A percentile compares a stretch with the other conserved stretches of the same genome.
These are phyloP conservation scores for Adelosebastes latens DNA, from an alignment of 2,797 vertebrate species.

Conservation along the genomic window DNA sequence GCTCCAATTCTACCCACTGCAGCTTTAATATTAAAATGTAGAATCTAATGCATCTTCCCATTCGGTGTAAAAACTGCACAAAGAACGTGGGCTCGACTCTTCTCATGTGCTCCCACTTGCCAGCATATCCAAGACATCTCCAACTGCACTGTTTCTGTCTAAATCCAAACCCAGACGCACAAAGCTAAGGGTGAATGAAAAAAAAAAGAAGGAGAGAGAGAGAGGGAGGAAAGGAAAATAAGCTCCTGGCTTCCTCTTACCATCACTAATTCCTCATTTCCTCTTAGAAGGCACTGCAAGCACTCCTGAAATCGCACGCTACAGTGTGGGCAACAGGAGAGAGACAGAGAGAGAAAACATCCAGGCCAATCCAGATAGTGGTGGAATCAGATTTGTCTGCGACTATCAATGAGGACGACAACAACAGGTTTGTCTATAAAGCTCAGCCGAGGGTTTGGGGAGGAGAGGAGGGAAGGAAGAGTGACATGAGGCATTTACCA, in stretches of 20 bases:
- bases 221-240: constrained; percentile 72
- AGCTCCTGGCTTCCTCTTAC: constrained; percentile 83
- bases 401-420: constrained; percentile 66
- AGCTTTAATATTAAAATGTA: constrained; percentile 29
- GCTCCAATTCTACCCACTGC: too few species aligned
- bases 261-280: constrained; percentile 86
- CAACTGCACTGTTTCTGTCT: constrained; percentile 62
- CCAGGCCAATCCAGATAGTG: constrained; percentile 73
- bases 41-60: constrained; percentile 31
- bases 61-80: constrained; percentile 45
- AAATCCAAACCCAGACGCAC: constrained; percentile 72
- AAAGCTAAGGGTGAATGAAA: constrained; percentile 70
- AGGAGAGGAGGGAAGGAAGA: constrained; percentile 65
- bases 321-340: constrained; percentile 76
- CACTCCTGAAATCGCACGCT: constrained; percentile 73
- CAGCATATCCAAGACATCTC: constrained; percentile 67
- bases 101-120: constrained; percentile 44
- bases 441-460: constrained; percentile 65
- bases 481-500: constrained; percentile 75
- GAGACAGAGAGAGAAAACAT: constrained; percentile 45
- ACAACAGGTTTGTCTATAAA: constrained; percentile 77
- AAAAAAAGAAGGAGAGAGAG: constrained; percentile 51
- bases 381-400: constrained; percentile 17
- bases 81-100: constrained; percentile 48
- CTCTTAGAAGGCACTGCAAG: constrained; percentile 77